Percentiles rank a stretch among this genome's conserved stretches.
Conservation (phyloP, 2,888 invertebrate species). For the Athripsodes cinereus region DNA sequence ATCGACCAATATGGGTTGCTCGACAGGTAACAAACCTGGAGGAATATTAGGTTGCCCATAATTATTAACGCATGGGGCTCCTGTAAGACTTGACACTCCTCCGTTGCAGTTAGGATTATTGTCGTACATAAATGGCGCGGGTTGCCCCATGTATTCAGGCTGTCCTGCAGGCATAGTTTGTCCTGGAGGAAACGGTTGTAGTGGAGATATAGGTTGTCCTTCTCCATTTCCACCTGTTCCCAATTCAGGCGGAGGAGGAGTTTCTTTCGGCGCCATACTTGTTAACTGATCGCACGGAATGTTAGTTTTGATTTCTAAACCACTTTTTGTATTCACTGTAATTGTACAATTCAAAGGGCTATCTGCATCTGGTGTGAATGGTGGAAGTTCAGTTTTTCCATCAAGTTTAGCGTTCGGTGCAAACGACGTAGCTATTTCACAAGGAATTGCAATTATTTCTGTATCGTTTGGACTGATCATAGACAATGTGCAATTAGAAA, state of each 20-base stretch:
- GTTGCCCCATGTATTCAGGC: too few species aligned
- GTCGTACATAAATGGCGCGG: too few species aligned
- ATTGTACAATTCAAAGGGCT: constrained; percentile 46
- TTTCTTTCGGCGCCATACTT: constrained; percentile 45
- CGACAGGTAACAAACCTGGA: too few species aligned
- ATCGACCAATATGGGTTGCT: too few species aligned
- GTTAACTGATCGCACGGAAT: constrained; percentile 46
- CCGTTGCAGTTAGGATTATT: too few species aligned
- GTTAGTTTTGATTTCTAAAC: constrained; percentile 42
- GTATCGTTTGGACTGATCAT: constrained; percentile 40
- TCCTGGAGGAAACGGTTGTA: too few species aligned
- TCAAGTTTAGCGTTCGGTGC: constrained; percentile 43
- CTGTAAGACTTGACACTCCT: too few species aligned
- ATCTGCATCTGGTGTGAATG: constrained; percentile 32
- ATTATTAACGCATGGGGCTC: too few species aligned
- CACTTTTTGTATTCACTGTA: constrained; percentile 41
- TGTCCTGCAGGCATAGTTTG: too few species aligned
- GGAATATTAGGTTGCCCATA: too few species aligned
- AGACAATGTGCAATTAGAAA: constrained; percentile 46
- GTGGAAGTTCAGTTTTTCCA: constrained; percentile 26
- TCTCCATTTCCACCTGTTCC: too few species aligned
- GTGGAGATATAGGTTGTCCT: too few species aligned
- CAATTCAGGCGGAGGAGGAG: constrained; percentile 20
- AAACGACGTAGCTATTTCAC: constrained; percentile 48
- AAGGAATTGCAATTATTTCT: constrained; percentile 46